These are phyloP conservation scores for Heliconius hewitsoni DNA, from an alignment of 1,140 invertebrate genomes.

Conservation along the genomic window DNA sequence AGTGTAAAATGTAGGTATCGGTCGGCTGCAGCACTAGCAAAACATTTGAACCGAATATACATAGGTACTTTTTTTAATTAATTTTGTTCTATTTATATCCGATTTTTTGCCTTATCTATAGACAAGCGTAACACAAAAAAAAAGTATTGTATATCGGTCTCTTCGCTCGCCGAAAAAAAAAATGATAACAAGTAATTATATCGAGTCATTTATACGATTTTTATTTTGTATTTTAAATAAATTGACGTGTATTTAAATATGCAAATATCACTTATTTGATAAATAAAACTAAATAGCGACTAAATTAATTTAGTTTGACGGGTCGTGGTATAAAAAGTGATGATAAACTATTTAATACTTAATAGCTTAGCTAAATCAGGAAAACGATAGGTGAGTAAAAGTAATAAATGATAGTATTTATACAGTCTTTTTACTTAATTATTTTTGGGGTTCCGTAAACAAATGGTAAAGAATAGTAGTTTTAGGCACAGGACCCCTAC, in stretches of 20 bases:
- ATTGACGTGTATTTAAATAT: constrained; percentile 2
- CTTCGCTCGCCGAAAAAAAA: neutral
- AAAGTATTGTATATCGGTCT: neutral
- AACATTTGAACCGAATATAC: no score
- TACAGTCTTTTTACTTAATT: no score
- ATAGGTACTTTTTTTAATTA: neutral
- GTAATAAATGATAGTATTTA: neutral
- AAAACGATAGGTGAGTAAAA: neutral
- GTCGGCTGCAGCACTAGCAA: no score
- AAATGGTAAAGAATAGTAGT: no score
- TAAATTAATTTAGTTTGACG: constrained; percentile 13
- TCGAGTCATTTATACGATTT: neutral
- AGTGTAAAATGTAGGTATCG: no score
- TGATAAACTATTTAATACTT: neutral
- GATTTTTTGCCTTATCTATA: neutral
- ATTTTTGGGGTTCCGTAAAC: no score
- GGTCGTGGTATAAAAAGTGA: neutral
- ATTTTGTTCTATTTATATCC: neutral
- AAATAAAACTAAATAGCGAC: neutral
- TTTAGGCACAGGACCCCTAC: no score
- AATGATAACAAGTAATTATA: neutral
- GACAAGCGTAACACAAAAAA: neutral
- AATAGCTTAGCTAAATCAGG: constrained; percentile 1
- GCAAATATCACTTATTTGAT: constrained; percentile 4
- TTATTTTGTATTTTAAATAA: neutral